Base-by-base conservation (phyloP, 2,888 invertebrate genomes). In the Orthosia gothica region DNA sequence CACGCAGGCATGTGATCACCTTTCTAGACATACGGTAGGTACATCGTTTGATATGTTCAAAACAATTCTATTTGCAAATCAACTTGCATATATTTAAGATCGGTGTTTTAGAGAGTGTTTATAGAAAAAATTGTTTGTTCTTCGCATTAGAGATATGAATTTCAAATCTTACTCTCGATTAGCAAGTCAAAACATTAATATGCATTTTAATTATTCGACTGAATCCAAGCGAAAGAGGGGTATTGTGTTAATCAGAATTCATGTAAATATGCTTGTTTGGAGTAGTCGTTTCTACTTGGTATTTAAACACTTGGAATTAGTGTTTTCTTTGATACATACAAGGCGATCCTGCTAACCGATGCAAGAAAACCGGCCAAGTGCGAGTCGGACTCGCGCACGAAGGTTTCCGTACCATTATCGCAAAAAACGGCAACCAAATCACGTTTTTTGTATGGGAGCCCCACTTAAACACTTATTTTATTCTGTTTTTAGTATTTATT, bases 1-100 rank as follows among this genome's bases (percentile, higher is more conserved):
- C 83, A 87, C 82, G 70, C 83, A 86, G 89, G 91, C 92, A 89
- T 90, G 90, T 89, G 89, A 45, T 18, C 50, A 59, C 87, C 86
- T 89, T 89, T 89, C 87, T 86, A 88, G 84, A 76, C 82, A 79
- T 76, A 76, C 72, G 77, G 59, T 74, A 69, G 77, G 58, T 73
- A 70, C 71, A 70, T 83, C 64, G 76, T 80, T 61, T 57, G 75
- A 78, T 84, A 72, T 73, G 67, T 71, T 82, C 81, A 70, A 69
- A 74, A 75, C n/a, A 54, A 68, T 63, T 16, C 58, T 70, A 71
- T 70, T 79, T 66, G 55, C 71, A 77, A 87, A 87, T 83, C 82
- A 84, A 50, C 57, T 73, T 74, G 70, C 70, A 81, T 78, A 23
- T 45, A 77, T 68, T 81, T 81, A 76, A 70, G 18, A 74, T 26